Evolutionary conservation across 2,888 invertebrate species (phyloP), one percentile per base, ranked within the genome.

Genomic region (Neoscelio sp.): DNA sequence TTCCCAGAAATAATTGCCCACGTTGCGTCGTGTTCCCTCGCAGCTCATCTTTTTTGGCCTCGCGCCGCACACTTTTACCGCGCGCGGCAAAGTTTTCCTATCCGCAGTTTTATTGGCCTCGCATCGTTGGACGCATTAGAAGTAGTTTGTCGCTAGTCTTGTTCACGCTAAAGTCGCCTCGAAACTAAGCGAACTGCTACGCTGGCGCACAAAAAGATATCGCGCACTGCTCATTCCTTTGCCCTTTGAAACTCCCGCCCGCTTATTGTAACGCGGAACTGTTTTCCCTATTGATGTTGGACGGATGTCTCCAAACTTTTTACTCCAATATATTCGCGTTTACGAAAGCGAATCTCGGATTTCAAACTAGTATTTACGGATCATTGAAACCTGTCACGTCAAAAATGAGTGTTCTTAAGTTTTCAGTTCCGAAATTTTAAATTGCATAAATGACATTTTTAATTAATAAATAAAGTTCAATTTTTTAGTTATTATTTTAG

Each of bases 91-190:
- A 80, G 38, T 80, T 80, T 78, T 78, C 62, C 71, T 80, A 75
- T 78, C 67, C 71, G 70, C 33, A 67, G 75, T 75, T 78, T 80
- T 76, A 71, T 68, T 75, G 67, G 80, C 40, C 71, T 68, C 68
- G 67, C 73, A 80, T 80, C 71, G 75, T 68, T 76, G 80, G 42
- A 76, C 78, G 64, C 80, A 78, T 80, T 80, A 80, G 68, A 78
- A 80, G 76, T 73, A 73, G 76, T 80, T 78, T 78, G 68, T 78
- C 73, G 78, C 73, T 60, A 62, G 71, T 52, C 73, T 76, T 68
- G 70, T 68, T 74, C 74, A 46, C 65, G 56, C 60, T 74, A 79
- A 70, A 79, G 78, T 15, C 33, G 60, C n/a, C 65, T 28, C 15
- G 18, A 70, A 79, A 68, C 78, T 70, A 54, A 70, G 73, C 17